A percentile compares a stretch with the other conserved stretches of the same genome.
Conservation (phyloP, 2,113 vertebrate genomes). For the Chloroceryle aenea region DNA sequence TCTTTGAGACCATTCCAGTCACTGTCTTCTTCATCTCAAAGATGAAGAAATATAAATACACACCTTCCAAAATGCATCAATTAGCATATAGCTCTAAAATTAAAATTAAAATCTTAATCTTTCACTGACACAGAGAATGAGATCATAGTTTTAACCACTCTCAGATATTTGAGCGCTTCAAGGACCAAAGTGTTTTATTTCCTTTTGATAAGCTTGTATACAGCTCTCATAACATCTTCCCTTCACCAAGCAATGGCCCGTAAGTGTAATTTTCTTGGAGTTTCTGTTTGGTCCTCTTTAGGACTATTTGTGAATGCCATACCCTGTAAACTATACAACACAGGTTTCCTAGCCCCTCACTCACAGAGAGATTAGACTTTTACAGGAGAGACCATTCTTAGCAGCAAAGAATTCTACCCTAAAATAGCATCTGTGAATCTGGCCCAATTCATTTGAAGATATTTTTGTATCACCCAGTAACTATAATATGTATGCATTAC, state of each 20-base stretch:
- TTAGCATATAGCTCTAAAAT: background rate
- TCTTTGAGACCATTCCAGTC: background rate
- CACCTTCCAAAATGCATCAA: background rate
- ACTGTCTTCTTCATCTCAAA: background rate
- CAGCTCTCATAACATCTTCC: constrained; percentile 20
- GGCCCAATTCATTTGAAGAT: background rate
- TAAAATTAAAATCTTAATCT: background rate
- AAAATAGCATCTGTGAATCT: constrained; percentile 36
- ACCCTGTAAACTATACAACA: background rate
- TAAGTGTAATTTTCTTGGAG: constrained; percentile 35
- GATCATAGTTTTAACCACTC: background rate
- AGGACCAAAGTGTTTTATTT: constrained; percentile 40
- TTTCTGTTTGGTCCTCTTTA: background rate
- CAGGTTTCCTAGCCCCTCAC: background rate
- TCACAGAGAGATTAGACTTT: constrained; percentile 47
- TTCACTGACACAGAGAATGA: background rate
- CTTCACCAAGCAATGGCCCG: background rate
- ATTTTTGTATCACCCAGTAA: constrained; percentile 57
- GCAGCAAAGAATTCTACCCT: constrained; percentile 47
- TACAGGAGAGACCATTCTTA: constrained; percentile 30
- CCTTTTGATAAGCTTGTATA: constrained; percentile 40
- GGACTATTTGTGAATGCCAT: background rate
- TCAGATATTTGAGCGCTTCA: constrained; percentile 4
- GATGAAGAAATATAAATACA: background rate
- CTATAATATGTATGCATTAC: constrained; percentile 7